phyloP scores from a whole-genome alignment of 2,113 vertebrate species.

The Xiphias gladius region DNA sequence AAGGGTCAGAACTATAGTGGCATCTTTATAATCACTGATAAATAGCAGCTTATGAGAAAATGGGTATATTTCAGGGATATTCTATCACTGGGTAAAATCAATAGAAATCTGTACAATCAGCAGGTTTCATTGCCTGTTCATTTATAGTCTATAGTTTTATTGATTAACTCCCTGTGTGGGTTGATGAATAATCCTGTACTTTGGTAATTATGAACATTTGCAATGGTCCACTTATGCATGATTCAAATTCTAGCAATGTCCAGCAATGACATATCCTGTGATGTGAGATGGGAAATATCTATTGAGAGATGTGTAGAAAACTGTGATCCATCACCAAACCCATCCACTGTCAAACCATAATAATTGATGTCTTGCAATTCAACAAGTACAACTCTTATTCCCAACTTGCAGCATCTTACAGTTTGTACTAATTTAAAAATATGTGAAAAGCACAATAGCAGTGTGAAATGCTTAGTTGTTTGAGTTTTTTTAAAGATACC shows the following conservation, averaged over 20 bases:
- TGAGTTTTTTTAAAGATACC: constrained; percentile 42
- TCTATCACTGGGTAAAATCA: constrained; percentile 22
- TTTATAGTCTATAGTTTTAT: constrained; percentile 46
- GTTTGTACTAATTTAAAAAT: constrained; percentile 11
- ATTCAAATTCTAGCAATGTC: constrained; percentile 49
- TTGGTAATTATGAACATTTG: constrained; percentile 37
- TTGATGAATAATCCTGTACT: constrained; percentile 36
- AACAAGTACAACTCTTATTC: background rate
- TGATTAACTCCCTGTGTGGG: constrained; percentile 39
- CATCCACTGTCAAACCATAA: background rate
- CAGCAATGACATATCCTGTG: constrained; percentile 24
- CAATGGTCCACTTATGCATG: constrained; percentile 33
- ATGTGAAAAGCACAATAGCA: constrained; percentile 3
- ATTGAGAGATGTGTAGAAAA: constrained; percentile 12
- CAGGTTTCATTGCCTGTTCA: constrained; percentile 18
- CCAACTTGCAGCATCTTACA: background rate
- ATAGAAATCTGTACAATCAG: constrained; percentile 24
- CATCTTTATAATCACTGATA: constrained; percentile 10
- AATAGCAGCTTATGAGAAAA: constrained; percentile 20
- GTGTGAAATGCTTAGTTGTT: constrained; percentile 32
- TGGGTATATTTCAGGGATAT: background rate
- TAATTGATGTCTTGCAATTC: constrained; percentile 34
- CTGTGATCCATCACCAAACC: background rate
- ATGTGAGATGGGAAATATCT: constrained; percentile 21
- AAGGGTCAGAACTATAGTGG: background rate